Evolutionary conservation across 2,888 invertebrate species (phyloP), one percentile per base, ranked within the genome.

Genomic region (Dynastes hyllus): DNA sequence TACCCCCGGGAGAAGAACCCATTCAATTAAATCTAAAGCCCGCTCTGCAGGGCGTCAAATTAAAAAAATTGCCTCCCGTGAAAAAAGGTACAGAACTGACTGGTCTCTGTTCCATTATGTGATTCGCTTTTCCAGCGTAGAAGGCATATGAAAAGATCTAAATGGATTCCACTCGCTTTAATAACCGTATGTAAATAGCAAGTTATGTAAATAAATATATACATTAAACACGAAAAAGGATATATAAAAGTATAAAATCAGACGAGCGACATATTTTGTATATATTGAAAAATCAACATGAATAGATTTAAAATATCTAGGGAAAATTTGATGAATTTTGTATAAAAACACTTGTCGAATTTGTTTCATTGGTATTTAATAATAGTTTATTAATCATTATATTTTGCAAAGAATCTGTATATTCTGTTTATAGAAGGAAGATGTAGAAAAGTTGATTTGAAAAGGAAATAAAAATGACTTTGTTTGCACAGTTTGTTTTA

Each of bases 101-200:
- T 0, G 97, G 95, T 45, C 90, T 97, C 83, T 97, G 97, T 90
- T 94, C 95, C 73, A 95, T 97, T 84, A 96, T 96, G 96, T 96
- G 91, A 92, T 88, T 82, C 77, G 77, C 71, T 77, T 55, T 37
- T 40, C n/a, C 11, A 40, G 40, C 58, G 50, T 58, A 73, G 22
- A 73, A 29, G 27, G 50, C 51, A 3, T 29, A 69, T 13, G 69
- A 27, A 50, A n/a, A 29, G 16, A 51, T 51, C 51, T 27, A 51
- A 69, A 69, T 13, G 27, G 63, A 63, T 63, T 29, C 63, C 29
- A 32, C 27, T 63, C 11, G 13, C 27, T 63, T 27, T 63, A 4
- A 63, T 63, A 32, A 63, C 9, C 8, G 9, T 27, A 53, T 69
- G 51, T 69, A 69, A 69, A 69, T 69, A 69, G 69, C 69, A 32